Conservation (phyloP, 2,888 invertebrate species). For the Charanyca ferruginea region DNA sequence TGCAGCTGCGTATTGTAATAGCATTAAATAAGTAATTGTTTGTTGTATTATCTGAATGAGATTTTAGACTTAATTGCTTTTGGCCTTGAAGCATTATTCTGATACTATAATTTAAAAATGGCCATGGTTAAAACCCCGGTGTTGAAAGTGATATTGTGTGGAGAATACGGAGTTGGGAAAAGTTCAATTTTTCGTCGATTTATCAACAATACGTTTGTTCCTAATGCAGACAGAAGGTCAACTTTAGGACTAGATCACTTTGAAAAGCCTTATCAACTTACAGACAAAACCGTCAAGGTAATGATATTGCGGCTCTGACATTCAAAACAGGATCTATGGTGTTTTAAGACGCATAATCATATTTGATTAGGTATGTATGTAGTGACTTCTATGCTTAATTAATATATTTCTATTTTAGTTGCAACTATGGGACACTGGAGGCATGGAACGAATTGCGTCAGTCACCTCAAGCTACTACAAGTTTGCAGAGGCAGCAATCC, state of each 20-base stretch:
- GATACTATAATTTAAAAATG: slow-evolving; percentile 86
- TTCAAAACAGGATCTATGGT: slow-evolving; percentile 8
- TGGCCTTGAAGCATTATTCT: slow-evolving; percentile 11
- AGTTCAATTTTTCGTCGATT: slow-evolving; percentile 98
- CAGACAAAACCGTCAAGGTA: slow-evolving; percentile 95
- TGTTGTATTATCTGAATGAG: slow-evolving; percentile 7
- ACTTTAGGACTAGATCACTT: slow-evolving; percentile 98
- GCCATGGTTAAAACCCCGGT: slow-evolving; percentile 96
- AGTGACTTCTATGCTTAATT: slow-evolving; percentile 10
- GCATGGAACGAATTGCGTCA: slow-evolving; percentile 98
- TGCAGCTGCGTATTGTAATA: slow-evolving; percentile 24
- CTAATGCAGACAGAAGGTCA: slow-evolving; percentile 95
- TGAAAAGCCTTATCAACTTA: slow-evolving; percentile 94
- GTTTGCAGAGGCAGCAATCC: slow-evolving; percentile 98
- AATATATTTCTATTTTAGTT: slow-evolving; percentile 91
- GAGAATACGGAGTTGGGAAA: slow-evolving; percentile 99
- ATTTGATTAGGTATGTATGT: slow-evolving; percentile 26
- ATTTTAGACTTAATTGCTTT: slow-evolving; percentile 9
- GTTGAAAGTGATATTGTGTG: slow-evolving; percentile 98
- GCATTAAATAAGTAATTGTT: slow-evolving; percentile 22
- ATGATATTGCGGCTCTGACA: slow-evolving; percentile 21
- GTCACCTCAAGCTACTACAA: slow-evolving; percentile 99
- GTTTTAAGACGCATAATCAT: not conserved
- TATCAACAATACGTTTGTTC: slow-evolving; percentile 97
- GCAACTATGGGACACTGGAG: slow-evolving; percentile 99